Evolutionary conservation across 2,113 vertebrate species (phyloP).

Genomic region (Seriola aureovittata): DNA sequence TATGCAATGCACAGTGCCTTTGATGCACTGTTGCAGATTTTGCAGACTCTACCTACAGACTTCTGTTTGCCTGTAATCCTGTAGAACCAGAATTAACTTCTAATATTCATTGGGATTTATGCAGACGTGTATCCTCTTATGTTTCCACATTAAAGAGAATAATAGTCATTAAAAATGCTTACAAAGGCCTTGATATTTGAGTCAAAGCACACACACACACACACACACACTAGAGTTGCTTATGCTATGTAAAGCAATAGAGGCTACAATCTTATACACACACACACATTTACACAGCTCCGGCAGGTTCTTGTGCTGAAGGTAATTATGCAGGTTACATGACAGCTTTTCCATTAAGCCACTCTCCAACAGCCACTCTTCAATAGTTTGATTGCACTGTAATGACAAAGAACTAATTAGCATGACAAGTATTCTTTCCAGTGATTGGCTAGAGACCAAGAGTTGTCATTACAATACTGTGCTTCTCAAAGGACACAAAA

Average conservation of each 20-base stretch:
- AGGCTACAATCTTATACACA: background rate
- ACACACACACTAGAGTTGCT: background rate
- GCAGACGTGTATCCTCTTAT: background rate
- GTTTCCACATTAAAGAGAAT: background rate
- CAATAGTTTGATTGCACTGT: slow-evolving; percentile 60
- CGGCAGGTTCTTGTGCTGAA: slow-evolving; percentile 26
- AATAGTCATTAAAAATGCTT: slow-evolving; percentile 6
- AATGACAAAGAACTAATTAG: slow-evolving; percentile 68
- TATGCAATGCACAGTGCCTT: background rate
- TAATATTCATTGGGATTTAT: background rate
- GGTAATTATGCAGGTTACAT: slow-evolving; percentile 58
- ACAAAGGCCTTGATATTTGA: slow-evolving; percentile 11
- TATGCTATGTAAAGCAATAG: background rate
- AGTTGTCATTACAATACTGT: slow-evolving; percentile 50
- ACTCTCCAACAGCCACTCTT: slow-evolving; percentile 46
- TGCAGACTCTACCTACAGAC: background rate
- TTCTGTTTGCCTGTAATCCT: background rate
- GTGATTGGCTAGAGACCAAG: slow-evolving; percentile 53
- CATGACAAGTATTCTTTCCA: slow-evolving; percentile 60
- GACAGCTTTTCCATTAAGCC: slow-evolving; percentile 65
- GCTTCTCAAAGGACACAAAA: slow-evolving; percentile 33
- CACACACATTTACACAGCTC: slow-evolving; percentile 15
- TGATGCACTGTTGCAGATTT: slow-evolving; percentile 7
- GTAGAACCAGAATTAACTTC: background rate
- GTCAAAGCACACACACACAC: background rate